Base-by-base conservation (phyloP, 2,113 vertebrate genomes). In the Genyomyrus donnyi region DNA sequence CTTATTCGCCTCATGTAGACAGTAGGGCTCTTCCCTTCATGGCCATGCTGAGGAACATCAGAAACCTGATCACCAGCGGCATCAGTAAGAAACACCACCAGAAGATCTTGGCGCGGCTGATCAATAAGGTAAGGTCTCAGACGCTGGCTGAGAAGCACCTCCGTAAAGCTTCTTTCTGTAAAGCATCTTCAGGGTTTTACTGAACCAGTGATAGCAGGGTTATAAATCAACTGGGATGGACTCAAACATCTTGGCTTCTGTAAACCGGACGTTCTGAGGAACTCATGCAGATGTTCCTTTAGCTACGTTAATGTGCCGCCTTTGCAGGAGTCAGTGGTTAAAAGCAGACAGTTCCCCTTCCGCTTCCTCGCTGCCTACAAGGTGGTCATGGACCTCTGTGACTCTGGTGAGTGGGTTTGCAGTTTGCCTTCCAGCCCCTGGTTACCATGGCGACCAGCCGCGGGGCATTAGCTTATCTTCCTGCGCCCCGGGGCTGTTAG, bases 21-120 rank as follows among this genome's bases (percentile, higher is more conserved):
- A 92, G 91, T 0, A 95, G 94, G 83, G 95, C 97, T 85, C 94
- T 98, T 27, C 97, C 97, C 1, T 98, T 97, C 93, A 98, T 98
- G 97, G 97, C 97, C 80, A 97, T 97, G 97, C 93, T 98, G 93
- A 96, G 97, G 92, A 98, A 98, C 92, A 94, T 98, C 91, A 93
- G 97, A 88, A 98, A 96, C 94, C 93, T 98, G 94, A 96, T 98
- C 87, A 92, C 83, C 0, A 90, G 90, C 5, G 97, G 97, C 21
- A 95, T 98, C 93, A 97, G 97, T n/a, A 89, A 94, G 24, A 91
- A 19, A 19, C 97, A 98, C 94, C 97, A 98, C 6, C 91, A 90
- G 1, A 93, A 95, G 80, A 91, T 97, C 87, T 94, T 97, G 42
- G 89, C 91, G 90, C 95, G 94, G 66, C 95, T 98, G 89, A 95